Evolutionary conservation across 2,888 invertebrate species (phyloP).

Genomic region (Itoplectis maculator): DNA sequence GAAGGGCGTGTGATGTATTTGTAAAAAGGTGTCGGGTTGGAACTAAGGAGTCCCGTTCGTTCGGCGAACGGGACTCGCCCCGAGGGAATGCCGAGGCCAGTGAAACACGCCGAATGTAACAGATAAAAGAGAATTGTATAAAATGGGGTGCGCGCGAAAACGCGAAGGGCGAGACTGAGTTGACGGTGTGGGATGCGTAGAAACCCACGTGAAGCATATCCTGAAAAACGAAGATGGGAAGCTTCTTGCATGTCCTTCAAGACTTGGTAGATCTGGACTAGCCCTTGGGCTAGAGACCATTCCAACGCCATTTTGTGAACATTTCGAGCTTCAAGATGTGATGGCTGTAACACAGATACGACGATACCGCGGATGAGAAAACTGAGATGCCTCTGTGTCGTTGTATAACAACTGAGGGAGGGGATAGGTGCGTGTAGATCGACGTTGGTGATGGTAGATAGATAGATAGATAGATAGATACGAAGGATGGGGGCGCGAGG

Average conservation of each 20-base stretch:
- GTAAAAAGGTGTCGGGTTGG: conserved; percentile 85
- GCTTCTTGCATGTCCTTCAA: conserved; percentile 44
- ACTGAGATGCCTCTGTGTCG: conserved; percentile 38
- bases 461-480: conserved; percentile 58
- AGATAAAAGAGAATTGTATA: conserved; percentile 85
- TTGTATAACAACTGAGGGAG: conserved; percentile 50
- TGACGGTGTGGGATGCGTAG: conserved; percentile 38
- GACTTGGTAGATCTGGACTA: conserved; percentile 48
- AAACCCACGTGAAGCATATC: conserved; percentile 32
- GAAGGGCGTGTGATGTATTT: conserved; percentile 84
- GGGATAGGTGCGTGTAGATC: conserved; percentile 50
- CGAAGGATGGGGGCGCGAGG: conserved; percentile 60
- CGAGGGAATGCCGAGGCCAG: conserved; percentile 79
- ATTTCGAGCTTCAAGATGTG: conserved; percentile 27
- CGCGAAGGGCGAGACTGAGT: conserved; percentile 64
- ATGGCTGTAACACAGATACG: conserved; percentile 28
- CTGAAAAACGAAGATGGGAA: conserved; percentile 44
- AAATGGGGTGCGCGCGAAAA: conserved; percentile 79
- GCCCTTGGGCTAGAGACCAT: conserved; percentile 78
- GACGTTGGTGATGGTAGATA: conserved; percentile 41
- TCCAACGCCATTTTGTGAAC: conserved; percentile 77
- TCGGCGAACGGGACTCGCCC: conserved; percentile 76
- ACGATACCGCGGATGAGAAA: conserved; percentile 35
- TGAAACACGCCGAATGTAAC: conserved; percentile 74
- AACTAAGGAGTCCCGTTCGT: conserved; percentile 80